These are phyloP conservation scores for Agrotis ipsilon DNA, from an alignment of 2,888 invertebrate species.

Conservation along the genomic window DNA sequence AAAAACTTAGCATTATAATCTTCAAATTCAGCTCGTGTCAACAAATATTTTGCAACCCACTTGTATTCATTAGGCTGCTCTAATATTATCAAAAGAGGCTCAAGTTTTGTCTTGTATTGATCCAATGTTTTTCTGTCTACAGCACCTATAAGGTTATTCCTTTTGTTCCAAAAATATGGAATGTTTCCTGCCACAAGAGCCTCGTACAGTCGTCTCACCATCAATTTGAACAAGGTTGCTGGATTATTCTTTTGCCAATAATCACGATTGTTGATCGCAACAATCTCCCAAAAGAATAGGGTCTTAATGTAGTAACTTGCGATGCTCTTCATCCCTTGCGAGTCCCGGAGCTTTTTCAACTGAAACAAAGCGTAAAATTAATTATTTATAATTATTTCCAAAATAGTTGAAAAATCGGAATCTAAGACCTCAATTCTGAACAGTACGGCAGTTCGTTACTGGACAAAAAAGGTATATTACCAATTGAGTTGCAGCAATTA, in stretches of 20 bases:
- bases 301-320: slow-evolving; percentile 92
- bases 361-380: slow-evolving; percentile 59
- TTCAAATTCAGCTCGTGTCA: slow-evolving; percentile 72
- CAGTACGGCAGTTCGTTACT: background rate
- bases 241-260: slow-evolving; percentile 77
- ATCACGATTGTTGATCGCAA: slow-evolving; percentile 65
- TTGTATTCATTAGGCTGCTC: slow-evolving; percentile 72
- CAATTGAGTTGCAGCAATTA: background rate
- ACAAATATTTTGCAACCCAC: slow-evolving; percentile 76
- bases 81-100: slow-evolving; percentile 70
- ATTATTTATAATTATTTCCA: background rate
- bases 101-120: slow-evolving; percentile 73
- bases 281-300: slow-evolving; percentile 84
- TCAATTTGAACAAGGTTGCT: slow-evolving; percentile 78
- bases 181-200: slow-evolving; percentile 76
- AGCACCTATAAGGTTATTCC: slow-evolving; percentile 83
- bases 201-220: slow-evolving; percentile 81
- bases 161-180: slow-evolving; percentile 87
- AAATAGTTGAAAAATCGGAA: background rate
- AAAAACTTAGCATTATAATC: slow-evolving; percentile 72
- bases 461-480: background rate
- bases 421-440: background rate
- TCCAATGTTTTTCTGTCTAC: slow-evolving; percentile 64
- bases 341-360: slow-evolving; percentile 89
- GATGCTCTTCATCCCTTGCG: slow-evolving; percentile 81